A percentile compares a stretch with the other conserved stretches of the same genome.
These are phyloP conservation scores for Hemicentrotus pulcherrimus DNA, from an alignment of 35 echinoderm and acorn worm species.

Conservation along the genomic window DNA sequence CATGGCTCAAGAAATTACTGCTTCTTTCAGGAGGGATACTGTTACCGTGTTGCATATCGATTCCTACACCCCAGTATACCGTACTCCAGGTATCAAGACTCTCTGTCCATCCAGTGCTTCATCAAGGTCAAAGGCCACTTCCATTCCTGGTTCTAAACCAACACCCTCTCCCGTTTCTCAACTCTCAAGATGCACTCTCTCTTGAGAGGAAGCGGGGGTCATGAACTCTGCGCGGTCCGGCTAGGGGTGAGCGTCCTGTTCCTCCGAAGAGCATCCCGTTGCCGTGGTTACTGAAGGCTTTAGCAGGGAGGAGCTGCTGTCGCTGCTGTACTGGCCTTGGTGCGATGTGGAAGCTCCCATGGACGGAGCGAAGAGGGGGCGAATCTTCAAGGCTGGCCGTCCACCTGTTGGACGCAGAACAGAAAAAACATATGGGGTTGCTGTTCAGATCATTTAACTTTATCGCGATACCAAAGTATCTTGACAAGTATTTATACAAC, in stretches of 20 bases:
- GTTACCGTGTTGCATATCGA: no score
- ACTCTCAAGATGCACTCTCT: conserved; percentile 5
- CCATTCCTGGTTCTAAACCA: conserved; percentile 7
- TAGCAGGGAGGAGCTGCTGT: conserved; percentile 6
- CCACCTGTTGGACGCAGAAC: conserved; percentile 29
- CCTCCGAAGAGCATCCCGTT: background rate
- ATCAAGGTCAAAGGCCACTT: conserved; percentile 20
- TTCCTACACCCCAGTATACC: background rate
- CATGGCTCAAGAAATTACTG: no score
- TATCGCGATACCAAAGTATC: background rate
- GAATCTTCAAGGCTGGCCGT: conserved; percentile 17
- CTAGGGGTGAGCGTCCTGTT: background rate
- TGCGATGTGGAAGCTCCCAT: background rate
- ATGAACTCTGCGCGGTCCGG: background rate
- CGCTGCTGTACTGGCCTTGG: background rate
- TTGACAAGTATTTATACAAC: background rate
- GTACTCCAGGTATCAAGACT: background rate
- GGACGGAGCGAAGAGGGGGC: conserved; percentile 27
- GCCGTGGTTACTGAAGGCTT: conserved; percentile 15
- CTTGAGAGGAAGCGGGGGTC: background rate
- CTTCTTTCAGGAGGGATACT: no score
- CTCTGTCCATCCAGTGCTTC: background rate
- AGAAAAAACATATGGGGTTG: background rate
- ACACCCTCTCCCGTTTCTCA: background rate
- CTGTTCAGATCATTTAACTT: background rate